Evolutionary conservation across 2,113 vertebrate genomes (phyloP).

Genomic region (Ciconia boyciana): DNA sequence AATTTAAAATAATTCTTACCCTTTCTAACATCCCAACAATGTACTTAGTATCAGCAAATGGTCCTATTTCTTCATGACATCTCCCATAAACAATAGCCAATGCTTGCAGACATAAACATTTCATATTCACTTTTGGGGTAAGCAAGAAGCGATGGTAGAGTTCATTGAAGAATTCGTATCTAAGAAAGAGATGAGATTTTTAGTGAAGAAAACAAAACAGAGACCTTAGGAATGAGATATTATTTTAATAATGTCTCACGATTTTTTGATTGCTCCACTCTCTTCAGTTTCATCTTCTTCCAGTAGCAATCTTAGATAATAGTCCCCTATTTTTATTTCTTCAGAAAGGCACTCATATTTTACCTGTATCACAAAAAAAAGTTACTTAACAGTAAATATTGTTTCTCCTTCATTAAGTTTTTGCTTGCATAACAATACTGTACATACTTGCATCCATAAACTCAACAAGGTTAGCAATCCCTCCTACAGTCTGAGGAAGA

Average conservation of each 20-base stretch:
- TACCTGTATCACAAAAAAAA: conserved; percentile 78
- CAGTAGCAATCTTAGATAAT: conserved; percentile 92
- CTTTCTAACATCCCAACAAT: conserved; percentile 97
- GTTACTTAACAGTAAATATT: neutral
- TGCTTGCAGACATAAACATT: conserved; percentile 97
- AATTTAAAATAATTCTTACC: conserved; percentile 73
- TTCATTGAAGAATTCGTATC: conserved; percentile 98
- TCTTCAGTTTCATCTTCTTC: conserved; percentile 97
- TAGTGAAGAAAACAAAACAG: neutral
- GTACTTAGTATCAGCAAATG: conserved; percentile 95
- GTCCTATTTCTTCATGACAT: conserved; percentile 94
- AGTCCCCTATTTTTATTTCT: conserved; percentile 98
- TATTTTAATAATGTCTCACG: conserved; percentile 78
- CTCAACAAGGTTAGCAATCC: neutral
- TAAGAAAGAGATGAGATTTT: conserved; percentile 55
- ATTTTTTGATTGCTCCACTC: conserved; percentile 93
- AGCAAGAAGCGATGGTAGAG: conserved; percentile 98
- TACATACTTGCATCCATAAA: neutral
- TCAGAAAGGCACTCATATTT: conserved; percentile 97
- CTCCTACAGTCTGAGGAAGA: neutral
- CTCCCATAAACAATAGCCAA: conserved; percentile 95
- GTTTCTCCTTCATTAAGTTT: neutral
- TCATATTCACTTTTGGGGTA: conserved; percentile 97
- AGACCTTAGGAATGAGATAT: neutral
- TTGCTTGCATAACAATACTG: neutral